Conservation (phyloP, 2,797 vertebrate genomes). For the Thaleichthys pacificus region DNA sequence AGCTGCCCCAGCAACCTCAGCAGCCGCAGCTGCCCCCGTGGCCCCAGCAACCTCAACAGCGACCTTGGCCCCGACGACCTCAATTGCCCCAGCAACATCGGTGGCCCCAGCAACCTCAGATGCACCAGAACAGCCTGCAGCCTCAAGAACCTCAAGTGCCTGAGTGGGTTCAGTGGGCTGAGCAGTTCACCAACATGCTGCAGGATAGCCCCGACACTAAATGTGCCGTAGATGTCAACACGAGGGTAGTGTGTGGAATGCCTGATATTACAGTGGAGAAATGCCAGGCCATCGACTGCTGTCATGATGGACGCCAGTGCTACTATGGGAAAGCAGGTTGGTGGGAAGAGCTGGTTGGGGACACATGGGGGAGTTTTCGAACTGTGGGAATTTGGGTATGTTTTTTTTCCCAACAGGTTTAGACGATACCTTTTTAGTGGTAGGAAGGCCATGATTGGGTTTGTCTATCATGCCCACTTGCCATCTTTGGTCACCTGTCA, state of each 20-base stretch:
- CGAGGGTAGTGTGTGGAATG: constrained; percentile 67
- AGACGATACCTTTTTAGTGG: too few species aligned
- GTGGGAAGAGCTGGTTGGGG: neutral
- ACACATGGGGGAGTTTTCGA: neutral
- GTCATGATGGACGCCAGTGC: constrained; percentile 62
- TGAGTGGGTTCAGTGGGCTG: neutral
- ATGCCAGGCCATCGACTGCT: constrained; percentile 71
- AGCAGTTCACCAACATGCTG: neutral
- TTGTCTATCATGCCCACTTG: neutral
- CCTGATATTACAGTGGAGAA: constrained; percentile 49
- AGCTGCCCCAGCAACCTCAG: neutral
- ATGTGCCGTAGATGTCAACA: constrained; percentile 38
- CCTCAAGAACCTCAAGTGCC: neutral
- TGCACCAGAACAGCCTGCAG: too few species aligned
- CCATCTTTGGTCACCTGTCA: neutral
- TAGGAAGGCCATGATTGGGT: too few species aligned
- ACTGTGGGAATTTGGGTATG: neutral
- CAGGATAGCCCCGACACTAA: neutral
- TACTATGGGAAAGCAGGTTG: constrained; percentile 74
- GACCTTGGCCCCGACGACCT: too few species aligned
- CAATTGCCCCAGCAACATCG: neutral
- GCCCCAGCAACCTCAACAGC: neutral
- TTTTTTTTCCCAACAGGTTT: too few species aligned
- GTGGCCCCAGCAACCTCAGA: neutral
- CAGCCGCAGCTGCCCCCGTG: neutral